These are phyloP conservation scores for Onychomys arenicola DNA, from an alignment of 2,797 vertebrate genomes.

Conservation along the genomic window DNA sequence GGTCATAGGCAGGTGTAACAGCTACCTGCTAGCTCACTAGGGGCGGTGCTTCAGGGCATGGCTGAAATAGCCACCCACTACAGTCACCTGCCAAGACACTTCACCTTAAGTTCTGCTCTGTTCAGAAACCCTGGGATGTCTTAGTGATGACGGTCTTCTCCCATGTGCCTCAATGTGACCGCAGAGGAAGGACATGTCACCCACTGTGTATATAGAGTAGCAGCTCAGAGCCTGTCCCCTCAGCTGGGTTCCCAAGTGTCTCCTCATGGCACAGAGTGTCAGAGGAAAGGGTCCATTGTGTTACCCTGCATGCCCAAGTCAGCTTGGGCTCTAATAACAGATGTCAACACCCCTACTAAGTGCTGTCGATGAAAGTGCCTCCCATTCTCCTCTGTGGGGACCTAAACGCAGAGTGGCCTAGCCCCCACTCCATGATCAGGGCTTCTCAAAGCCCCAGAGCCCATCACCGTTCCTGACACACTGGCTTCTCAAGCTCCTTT, in stretches of 20 bases:
- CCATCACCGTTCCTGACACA: not conserved
- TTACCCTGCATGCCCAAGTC: no score
- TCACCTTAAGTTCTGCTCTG: not conserved
- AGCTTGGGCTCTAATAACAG: not conserved
- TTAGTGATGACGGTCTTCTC: no score
- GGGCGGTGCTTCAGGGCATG: no score
- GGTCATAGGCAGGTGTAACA: no score
- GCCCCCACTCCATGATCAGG: not conserved
- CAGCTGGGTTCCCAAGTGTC: not conserved
- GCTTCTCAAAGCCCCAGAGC: not conserved
- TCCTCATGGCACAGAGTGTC: not conserved
- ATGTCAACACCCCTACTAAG: not conserved
- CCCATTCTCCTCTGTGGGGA: no score
- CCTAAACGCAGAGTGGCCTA: no score
- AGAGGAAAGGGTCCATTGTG: not conserved
- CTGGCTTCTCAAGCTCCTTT: not conserved
- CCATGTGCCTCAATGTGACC: no score
- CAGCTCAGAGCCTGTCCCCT: no score
- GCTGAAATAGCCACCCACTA: no score
- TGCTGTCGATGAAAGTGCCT: not conserved
- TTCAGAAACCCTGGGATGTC: not conserved
- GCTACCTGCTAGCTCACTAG: no score
- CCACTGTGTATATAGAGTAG: no score
- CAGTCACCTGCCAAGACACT: no score
- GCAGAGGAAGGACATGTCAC: not conserved